These are phyloP conservation scores for Polydesmus complanatus DNA, from an alignment of 2,888 invertebrate genomes.

Conservation along the genomic window DNA sequence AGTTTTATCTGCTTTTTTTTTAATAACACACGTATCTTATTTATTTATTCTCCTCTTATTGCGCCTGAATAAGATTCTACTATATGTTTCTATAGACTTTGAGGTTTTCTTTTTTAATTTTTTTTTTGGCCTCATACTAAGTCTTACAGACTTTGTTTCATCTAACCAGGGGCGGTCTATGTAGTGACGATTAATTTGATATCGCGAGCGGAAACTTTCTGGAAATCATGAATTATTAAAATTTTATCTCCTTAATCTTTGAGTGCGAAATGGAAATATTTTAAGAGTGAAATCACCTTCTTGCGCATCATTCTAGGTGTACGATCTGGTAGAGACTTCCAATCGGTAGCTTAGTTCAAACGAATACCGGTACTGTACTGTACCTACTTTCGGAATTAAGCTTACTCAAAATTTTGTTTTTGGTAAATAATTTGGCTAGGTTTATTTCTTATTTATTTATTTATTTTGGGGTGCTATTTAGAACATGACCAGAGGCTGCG, in stretches of 20 bases:
- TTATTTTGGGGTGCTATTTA: background rate
- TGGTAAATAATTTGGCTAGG: too few species aligned
- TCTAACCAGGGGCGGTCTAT: background rate
- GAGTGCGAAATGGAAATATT: background rate
- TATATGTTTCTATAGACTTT: background rate
- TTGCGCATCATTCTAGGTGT: constrained; percentile 47
- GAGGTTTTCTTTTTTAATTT: background rate
- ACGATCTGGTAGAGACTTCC: constrained; percentile 68
- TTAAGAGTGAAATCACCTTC: background rate
- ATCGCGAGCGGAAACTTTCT: background rate
- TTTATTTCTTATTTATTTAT: too few species aligned
- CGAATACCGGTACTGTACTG: constrained; percentile 67
- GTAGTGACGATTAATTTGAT: background rate
- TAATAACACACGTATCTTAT: too few species aligned
- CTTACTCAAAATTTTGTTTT: too few species aligned
- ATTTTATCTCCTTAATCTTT: background rate
- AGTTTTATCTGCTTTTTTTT: too few species aligned
- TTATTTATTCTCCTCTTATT: too few species aligned
- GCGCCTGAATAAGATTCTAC: too few species aligned
- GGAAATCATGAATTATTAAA: background rate
- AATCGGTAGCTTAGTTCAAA: too few species aligned
- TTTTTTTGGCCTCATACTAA: background rate
- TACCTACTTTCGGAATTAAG: constrained; percentile 63
- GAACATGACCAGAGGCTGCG: background rate
- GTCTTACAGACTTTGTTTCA: background rate